Conservation (phyloP, 1,140 invertebrate genomes). For the Ceratosolen fusciceps region DNA sequence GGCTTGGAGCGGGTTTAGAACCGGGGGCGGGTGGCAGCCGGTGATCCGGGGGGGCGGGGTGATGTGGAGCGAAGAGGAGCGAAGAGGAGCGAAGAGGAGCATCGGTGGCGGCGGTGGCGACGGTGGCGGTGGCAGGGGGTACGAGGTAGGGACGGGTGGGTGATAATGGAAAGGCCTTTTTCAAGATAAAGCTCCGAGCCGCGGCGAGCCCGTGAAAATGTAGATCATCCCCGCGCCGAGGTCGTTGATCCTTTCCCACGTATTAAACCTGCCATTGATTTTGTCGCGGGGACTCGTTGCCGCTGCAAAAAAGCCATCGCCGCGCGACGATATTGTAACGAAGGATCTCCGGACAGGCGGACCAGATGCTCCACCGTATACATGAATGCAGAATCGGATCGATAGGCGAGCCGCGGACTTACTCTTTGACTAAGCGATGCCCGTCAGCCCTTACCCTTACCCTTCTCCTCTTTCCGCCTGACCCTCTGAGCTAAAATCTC, state of each 20-base stretch:
- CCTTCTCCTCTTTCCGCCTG: too few species aligned
- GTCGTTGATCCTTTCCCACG: neutral
- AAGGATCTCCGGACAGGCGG: neutral
- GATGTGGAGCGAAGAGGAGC: neutral
- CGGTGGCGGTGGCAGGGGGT: too few species aligned
- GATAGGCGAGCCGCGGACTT: neutral
- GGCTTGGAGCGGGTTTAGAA: too few species aligned
- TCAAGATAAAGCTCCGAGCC: neutral
- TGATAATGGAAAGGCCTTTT: slow-evolving; percentile 11
- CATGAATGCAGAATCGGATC: neutral
- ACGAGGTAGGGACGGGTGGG: too few species aligned
- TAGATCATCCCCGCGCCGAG: neutral
- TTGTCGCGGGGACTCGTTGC: neutral
- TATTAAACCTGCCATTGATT: slow-evolving; percentile 5
- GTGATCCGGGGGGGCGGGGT: neutral
- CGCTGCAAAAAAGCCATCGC: neutral
- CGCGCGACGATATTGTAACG: neutral
- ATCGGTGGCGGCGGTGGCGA: too few species aligned
- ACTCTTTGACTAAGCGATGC: too few species aligned
- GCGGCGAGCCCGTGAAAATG: neutral
- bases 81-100: too few species aligned
- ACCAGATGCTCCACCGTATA: neutral
- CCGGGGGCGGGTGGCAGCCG: too few species aligned
- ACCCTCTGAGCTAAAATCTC: too few species aligned
- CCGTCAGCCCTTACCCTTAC: too few species aligned